These are phyloP conservation scores for Rhagologus leucostigma DNA, from an alignment of 2,113 vertebrate species.

Conservation along the genomic window DNA sequence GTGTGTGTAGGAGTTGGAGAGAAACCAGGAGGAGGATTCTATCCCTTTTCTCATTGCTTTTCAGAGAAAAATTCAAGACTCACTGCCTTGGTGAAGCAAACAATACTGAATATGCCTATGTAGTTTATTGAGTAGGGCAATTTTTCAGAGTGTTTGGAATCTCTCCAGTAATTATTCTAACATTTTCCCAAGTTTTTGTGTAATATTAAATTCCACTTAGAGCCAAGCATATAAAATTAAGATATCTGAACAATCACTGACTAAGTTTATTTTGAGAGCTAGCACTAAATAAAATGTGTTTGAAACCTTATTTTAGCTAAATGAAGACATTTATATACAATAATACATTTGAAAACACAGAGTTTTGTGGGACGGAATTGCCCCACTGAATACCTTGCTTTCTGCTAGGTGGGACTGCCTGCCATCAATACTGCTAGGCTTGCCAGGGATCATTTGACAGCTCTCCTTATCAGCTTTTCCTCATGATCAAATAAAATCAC, in stretches of 20 bases:
- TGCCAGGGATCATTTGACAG: background rate
- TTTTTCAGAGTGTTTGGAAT: background rate
- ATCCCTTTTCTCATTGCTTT: background rate
- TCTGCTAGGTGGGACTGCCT: background rate
- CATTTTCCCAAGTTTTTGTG: background rate
- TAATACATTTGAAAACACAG: background rate
- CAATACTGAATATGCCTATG: fast-evolving
- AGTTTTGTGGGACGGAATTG: background rate
- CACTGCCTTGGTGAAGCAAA: background rate
- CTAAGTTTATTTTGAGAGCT: background rate
- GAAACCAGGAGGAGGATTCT: background rate
- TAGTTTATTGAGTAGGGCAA: background rate
- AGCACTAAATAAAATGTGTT: background rate
- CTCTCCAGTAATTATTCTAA: background rate
- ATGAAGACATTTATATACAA: background rate
- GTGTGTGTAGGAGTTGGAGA: fast-evolving
- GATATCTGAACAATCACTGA: background rate
- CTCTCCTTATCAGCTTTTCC: background rate
- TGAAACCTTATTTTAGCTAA: background rate
- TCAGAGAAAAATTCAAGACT: background rate
- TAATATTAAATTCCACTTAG: background rate
- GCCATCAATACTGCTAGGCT: background rate
- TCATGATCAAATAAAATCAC: constrained; percentile 28
- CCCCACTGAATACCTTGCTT: background rate
- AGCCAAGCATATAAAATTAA: background rate